Percentiles rank a stretch among this genome's conserved stretches.
Evolutionary conservation across 2,888 invertebrate genomes (phyloP).

Genomic region (Epinotia brunnichana): DNA sequence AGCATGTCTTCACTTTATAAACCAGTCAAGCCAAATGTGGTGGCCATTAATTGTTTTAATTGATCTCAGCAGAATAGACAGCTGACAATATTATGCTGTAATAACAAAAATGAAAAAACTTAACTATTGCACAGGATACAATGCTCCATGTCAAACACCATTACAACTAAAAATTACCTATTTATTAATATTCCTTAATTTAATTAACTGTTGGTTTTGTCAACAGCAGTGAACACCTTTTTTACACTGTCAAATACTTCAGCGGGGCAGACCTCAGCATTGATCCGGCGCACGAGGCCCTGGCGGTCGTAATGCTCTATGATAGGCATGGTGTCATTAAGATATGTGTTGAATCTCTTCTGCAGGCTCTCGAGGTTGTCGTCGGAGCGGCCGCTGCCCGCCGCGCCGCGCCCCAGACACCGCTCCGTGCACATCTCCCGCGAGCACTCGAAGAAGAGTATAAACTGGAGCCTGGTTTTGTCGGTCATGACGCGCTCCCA

Average conservation of each 20-base stretch:
- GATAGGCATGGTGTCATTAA: constrained; percentile 94
- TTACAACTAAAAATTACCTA: constrained; percentile 53
- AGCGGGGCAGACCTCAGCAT: constrained; percentile 87
- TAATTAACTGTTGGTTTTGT: constrained; percentile 61
- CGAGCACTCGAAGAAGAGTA: constrained; percentile 96
- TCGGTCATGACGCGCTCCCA: constrained; percentile 94
- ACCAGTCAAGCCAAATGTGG: neutral
- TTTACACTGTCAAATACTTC: constrained; percentile 86
- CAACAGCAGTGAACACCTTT: constrained; percentile 65
- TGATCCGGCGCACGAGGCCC: constrained; percentile 89
- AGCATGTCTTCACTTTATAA: too few relatives aligned
- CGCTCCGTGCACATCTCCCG: constrained; percentile 92
- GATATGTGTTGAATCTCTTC: constrained; percentile 94
- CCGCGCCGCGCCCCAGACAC: constrained; percentile 93
- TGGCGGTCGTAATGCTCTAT: constrained; percentile 90
- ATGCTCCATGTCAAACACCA: constrained; percentile 31
- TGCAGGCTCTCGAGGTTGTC: constrained; percentile 95
- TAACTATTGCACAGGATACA: constrained; percentile 36
- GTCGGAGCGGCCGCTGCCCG: constrained; percentile 95
- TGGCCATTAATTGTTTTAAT: neutral
- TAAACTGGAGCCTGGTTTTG: constrained; percentile 92
- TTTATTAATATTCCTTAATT: constrained; percentile 55
- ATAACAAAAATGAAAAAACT: constrained; percentile 10
- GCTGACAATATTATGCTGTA: neutral
- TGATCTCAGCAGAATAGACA: neutral